Evolutionary conservation across 2,113 vertebrate genomes (phyloP), one percentile per base, ranked within the genome.

Genomic region (Rhombomys opimus): DNA sequence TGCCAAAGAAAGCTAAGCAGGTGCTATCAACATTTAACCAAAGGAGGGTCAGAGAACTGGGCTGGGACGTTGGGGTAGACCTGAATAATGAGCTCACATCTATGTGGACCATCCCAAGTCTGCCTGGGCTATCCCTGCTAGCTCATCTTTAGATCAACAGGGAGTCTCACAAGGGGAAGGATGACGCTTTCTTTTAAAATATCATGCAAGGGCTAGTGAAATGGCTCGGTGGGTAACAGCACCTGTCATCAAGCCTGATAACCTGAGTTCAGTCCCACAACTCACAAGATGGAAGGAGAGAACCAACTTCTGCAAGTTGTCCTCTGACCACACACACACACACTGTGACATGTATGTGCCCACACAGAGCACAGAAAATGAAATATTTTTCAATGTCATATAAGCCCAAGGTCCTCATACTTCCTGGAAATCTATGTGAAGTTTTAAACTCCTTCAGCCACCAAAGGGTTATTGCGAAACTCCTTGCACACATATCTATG

Each of bases 401-500:
- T 7, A 90, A 68, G 27, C 68, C 50, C 70, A 85, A 59, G 18
- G 41, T 90, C 22, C 50, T 68, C 30, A 50, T 59, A 14, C 6
- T 59, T 59, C 11, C 65, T 61, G 46, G 50, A 90, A 86, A 78
- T 90, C n/a, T 89, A 6, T 17, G 0, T 68, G 70, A 27, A 41
- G 35, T 59, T 72, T 3, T 70, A 46, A 61, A 22, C 54, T 90
- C 68, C 87, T 84, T 94, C 54, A 90, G 63, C 9, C 46, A 76
- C 38, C 59, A 94, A 85, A 85, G 90, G 76, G 88, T 76, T 50
- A 86, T 59, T 68, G 61, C 50, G 32, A 90, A 77, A 54, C 72
- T 75, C 68, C 41, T 67, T 82, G n/a, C 22, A 46, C 41, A 59
- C 78, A 70, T 88, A 46, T 35, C 17, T 75, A 25, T 77, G 23